These are phyloP conservation scores for Cydia amplana DNA, from an alignment of 1,140 invertebrate species.

Conservation along the genomic window DNA sequence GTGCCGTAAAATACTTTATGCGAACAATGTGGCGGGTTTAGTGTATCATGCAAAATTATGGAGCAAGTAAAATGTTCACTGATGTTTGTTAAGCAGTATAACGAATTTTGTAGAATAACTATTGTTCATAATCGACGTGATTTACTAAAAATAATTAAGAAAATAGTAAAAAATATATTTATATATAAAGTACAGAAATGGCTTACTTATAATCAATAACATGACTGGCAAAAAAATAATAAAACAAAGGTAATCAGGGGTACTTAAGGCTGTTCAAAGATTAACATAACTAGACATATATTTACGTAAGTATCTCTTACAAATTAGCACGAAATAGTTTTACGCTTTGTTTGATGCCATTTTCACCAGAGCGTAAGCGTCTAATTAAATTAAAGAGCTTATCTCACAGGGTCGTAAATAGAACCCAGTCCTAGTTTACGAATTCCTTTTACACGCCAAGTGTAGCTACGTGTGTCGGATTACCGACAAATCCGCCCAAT, in stretches of 20 bases:
- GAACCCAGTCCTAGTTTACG: constrained; percentile 2
- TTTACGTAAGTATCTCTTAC: not conserved
- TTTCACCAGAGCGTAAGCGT: not conserved
- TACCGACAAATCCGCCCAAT: constrained; percentile 16
- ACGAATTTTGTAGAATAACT: too few species aligned
- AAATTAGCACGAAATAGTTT: not conserved
- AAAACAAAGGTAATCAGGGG: too few species aligned
- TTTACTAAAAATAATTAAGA: too few species aligned
- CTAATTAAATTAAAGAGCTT: constrained; percentile 27
- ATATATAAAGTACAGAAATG: too few species aligned
- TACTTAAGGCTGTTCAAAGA: too few species aligned
- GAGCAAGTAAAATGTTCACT: not conserved
- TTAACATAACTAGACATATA: too few species aligned
- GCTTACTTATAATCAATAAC: too few species aligned
- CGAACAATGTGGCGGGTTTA: not conserved
- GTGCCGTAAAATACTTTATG: constrained; percentile 1
- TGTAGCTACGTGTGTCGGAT: constrained; percentile 17
- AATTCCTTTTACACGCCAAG: constrained; percentile 7
- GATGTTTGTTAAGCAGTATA: not conserved
- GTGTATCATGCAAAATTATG: not conserved
- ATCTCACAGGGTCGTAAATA: constrained; percentile 13
- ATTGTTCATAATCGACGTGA: too few species aligned
- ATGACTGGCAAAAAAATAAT: too few species aligned
- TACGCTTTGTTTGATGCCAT: not conserved
- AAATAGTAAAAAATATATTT: too few species aligned